Evolutionary conservation across 2,888 invertebrate species (phyloP), one percentile per base, ranked within the genome.

Genomic region (Liposcelis brunnea): DNA sequence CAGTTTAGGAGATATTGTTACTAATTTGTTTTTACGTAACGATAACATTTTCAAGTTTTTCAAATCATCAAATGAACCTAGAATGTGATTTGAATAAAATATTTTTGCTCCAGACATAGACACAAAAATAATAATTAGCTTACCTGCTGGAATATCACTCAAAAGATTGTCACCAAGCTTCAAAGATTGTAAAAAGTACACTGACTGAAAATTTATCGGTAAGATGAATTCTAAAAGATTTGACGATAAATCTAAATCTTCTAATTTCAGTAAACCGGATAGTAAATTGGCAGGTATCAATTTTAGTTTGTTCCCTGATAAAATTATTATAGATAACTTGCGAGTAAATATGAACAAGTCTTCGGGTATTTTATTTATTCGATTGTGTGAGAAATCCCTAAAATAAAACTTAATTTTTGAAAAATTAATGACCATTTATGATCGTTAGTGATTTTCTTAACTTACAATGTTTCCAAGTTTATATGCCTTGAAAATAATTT

Each of bases 91-190:
- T 26, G 26, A 26, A 6, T 26, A 4, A 4, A 26, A 26, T 26
- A 6, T 26, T 26, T 26, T 26, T 8, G n/a, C n/a, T n/a, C n/a
- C n/a, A n/a, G n/a, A n/a, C n/a, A n/a, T n/a, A n/a, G n/a, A n/a
- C n/a, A n/a, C n/a, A n/a, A n/a, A n/a, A 26, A 8, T 26, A 26
- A 4, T 26, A 8, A 26, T 26, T 26, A 26, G 26, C 52, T 42
- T 56, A 60, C 69, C 71, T 53, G 68, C 63, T 14, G 71, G 70
- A 40, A 77, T 64, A 53, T 70, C 68, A 43, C 63, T 64, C 54
- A 80, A 70, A 57, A 72, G 68, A 57, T 85, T 85, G 52, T 76
- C 75, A 1, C 78, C 75, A 10, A 83, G 58, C 55, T 79, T 78
- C 42, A 84, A 62, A 49, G 72, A 66, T 54, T 71, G 71, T 32